These are phyloP conservation scores for Trochalopteron elliotii DNA, from an alignment of 2,113 vertebrate species.

Conservation along the genomic window DNA sequence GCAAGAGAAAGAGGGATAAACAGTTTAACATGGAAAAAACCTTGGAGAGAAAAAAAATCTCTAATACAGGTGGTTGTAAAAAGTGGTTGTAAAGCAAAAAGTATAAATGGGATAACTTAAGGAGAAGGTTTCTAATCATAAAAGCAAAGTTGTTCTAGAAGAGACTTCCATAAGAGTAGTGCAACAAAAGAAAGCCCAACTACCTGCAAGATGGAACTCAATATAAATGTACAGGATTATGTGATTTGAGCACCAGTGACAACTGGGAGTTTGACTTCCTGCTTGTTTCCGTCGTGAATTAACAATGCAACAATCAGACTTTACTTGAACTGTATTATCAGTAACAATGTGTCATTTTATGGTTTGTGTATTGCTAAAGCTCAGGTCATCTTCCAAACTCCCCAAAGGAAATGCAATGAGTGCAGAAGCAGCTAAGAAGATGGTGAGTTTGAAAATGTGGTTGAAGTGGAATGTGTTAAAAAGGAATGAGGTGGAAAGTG, in stretches of 20 bases:
- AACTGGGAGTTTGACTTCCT: not conserved
- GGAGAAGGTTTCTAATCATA: not conserved
- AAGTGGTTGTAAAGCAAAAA: not conserved
- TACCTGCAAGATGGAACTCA: not conserved
- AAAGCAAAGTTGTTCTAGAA: not conserved
- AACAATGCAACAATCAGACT: slow-evolving; percentile 41
- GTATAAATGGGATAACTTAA: not conserved
- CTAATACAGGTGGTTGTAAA: not conserved
- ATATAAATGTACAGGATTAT: not conserved
- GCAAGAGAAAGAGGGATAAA: not conserved
- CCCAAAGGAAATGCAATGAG: not conserved
- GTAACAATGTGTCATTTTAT: slow-evolving; percentile 7
- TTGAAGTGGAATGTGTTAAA: not conserved
- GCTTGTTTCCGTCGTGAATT: slow-evolving; percentile 36
- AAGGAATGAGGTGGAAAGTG: not conserved
- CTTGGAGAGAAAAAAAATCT: not conserved
- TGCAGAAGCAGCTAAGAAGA: not conserved
- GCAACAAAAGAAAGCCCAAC: not conserved
- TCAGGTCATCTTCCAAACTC: not conserved
- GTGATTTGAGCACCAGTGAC: not conserved
- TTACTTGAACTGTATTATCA: not conserved
- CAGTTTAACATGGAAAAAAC: not conserved
- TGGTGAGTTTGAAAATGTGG: not conserved
- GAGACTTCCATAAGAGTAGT: not conserved
- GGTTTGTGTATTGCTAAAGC: not conserved